Percentiles rank a stretch among this genome's conserved stretches.
Evolutionary conservation across 2,888 invertebrate genomes (phyloP).

Genomic region (Fragum sueziense): DNA sequence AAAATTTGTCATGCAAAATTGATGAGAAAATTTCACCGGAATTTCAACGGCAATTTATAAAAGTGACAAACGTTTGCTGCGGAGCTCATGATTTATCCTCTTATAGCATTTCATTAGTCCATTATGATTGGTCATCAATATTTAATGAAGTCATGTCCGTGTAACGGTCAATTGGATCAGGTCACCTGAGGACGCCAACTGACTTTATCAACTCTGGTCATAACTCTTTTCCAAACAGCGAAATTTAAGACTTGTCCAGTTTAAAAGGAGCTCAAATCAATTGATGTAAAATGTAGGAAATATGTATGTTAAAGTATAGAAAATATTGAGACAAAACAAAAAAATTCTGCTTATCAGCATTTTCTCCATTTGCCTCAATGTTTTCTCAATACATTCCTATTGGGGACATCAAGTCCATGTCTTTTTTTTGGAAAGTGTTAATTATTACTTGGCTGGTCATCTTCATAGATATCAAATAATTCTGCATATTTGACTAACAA

Average conservation of each 20-base stretch:
- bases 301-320: too few species aligned
- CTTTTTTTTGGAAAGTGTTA: too few species aligned
- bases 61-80: background rate
- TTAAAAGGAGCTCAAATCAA: too few species aligned
- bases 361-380: too few species aligned
- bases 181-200: slow-evolving; percentile 18
- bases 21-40: background rate
- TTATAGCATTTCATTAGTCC: slow-evolving; percentile 18
- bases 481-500: too few species aligned
- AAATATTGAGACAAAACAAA: too few species aligned
- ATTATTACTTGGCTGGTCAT: too few species aligned
- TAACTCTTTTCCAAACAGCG: background rate
- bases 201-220: slow-evolving; percentile 14
- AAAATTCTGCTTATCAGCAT: too few species aligned
- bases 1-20: background rate
- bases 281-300: too few species aligned
- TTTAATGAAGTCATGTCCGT: slow-evolving; percentile 18
- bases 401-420: too few species aligned
- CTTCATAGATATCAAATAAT: too few species aligned
- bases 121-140: slow-evolving; percentile 16
- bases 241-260: background rate
- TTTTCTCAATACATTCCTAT: too few species aligned
- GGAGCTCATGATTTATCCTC: slow-evolving; percentile 15
- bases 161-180: slow-evolving; percentile 12
- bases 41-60: background rate